Conservation (phyloP, 1,140 invertebrate species). For the Brevipalpus yothersi region DNA sequence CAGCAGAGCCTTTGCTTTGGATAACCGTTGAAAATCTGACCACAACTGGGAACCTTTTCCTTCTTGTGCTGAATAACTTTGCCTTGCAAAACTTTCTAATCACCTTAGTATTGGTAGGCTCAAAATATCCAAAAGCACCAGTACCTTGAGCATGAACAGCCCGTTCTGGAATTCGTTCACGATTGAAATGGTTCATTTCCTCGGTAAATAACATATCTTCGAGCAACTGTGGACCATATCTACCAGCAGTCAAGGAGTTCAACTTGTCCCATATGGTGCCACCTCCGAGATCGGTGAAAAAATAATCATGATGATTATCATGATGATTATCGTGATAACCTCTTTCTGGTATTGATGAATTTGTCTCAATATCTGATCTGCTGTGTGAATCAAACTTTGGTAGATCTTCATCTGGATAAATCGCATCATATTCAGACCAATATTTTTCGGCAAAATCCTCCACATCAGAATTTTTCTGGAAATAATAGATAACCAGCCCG, state of each 20-base stretch:
- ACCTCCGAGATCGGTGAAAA: conserved; percentile 27
- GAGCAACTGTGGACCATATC: conserved; percentile 57
- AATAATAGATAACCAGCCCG: no score
- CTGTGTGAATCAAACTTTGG: no score
- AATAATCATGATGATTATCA: no score
- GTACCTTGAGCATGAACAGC: conserved; percentile 95
- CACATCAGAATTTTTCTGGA: no score
- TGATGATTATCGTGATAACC: no score
- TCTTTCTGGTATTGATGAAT: no score
- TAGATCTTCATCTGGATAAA: no score
- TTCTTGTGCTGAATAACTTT: conserved; percentile 48
- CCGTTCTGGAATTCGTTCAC: conserved; percentile 85
- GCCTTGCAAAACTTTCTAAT: conserved; percentile 54
- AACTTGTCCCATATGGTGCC: conserved; percentile 52
- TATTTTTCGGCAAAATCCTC: no score
- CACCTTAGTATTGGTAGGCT: conserved; percentile 65
- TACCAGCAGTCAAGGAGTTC: conserved; percentile 54
- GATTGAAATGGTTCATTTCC: conserved; percentile 61
- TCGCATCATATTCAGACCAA: no score
- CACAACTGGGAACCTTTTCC: conserved; percentile 55
- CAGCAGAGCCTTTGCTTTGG: conserved; percentile 69
- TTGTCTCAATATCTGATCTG: no score
- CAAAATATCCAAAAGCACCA: conserved; percentile 87
- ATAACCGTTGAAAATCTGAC: conserved; percentile 62
- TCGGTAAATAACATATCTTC: conserved; percentile 67